These are phyloP conservation scores for Perca schrenkii DNA, from an alignment of 2,113 vertebrate genomes.

Conservation along the genomic window DNA sequence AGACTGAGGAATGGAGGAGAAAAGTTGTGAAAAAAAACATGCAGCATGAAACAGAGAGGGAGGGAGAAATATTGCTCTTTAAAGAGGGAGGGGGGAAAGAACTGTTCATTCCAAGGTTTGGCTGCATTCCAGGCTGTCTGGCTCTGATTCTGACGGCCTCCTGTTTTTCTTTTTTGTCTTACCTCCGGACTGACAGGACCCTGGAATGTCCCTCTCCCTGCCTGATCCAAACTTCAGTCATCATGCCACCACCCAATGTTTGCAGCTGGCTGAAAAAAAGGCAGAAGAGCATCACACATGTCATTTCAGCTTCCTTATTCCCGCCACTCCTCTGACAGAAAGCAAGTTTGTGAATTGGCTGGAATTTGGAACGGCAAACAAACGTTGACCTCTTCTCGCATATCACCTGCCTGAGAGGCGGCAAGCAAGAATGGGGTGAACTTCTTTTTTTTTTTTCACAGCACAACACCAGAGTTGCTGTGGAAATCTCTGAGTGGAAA, in stretches of 20 bases:
- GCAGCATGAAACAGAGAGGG: constrained; percentile 15
- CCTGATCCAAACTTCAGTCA: constrained; percentile 44
- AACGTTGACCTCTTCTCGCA: constrained; percentile 1
- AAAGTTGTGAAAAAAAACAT: constrained; percentile 39
- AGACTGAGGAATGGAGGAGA: constrained; percentile 31
- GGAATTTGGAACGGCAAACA: constrained; percentile 32
- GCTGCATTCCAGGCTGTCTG: constrained; percentile 82
- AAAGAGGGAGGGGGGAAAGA: constrained; percentile 38
- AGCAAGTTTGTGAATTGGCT: not conserved
- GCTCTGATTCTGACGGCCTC: constrained; percentile 77
- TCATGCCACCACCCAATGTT: constrained; percentile 21
- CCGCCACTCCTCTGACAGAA: constrained; percentile 19
- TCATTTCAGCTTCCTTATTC: constrained; percentile 19
- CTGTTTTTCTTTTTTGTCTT: constrained; percentile 58
- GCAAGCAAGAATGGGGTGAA: constrained; percentile 5
- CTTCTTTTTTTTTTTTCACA: not conserved
- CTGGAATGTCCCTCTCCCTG: constrained; percentile 45
- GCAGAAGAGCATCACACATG: constrained; percentile 16
- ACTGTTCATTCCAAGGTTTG: constrained; percentile 76
- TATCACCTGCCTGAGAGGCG: constrained; percentile 18
- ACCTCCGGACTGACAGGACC: constrained; percentile 70
- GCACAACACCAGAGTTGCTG: constrained; percentile 16
- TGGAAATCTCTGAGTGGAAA: constrained; percentile 67
- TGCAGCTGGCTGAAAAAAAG: constrained; percentile 27
- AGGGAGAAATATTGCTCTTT: constrained; percentile 52